These are phyloP conservation scores for Lasioglossum oenotherae DNA, from an alignment of 2,888 invertebrate species.

Conservation along the genomic window DNA sequence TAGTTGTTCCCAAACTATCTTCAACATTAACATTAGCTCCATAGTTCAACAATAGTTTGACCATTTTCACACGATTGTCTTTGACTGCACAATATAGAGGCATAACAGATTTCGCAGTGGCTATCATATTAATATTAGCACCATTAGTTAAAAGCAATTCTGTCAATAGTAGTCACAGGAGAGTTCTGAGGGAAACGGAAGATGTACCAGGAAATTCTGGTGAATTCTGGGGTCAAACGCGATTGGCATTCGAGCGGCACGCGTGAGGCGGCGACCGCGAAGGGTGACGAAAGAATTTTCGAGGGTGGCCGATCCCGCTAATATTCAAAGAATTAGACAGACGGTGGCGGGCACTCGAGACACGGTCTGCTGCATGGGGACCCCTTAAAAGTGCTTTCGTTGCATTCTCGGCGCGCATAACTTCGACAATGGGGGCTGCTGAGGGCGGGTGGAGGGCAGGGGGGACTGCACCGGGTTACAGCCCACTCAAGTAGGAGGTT, in stretches of 20 bases:
- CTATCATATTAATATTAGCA: too few species aligned
- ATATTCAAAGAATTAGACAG: slow-evolving; percentile 78
- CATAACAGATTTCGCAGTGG: too few species aligned
- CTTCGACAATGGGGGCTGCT: slow-evolving; percentile 66
- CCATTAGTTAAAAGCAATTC: too few species aligned
- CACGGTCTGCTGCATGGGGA: slow-evolving; percentile 75
- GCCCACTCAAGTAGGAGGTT: slow-evolving; percentile 66
- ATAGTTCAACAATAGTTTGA: too few species aligned
- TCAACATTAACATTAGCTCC: too few species aligned
- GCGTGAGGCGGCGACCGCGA: slow-evolving; percentile 27
- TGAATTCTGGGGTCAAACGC: neutral
- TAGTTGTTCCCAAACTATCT: too few species aligned
- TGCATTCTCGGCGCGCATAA: slow-evolving; percentile 67
- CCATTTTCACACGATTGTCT: too few species aligned
- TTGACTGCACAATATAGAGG: too few species aligned
- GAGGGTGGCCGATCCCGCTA: slow-evolving; percentile 74
- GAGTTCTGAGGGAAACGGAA: neutral
- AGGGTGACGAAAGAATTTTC: slow-evolving; percentile 56
- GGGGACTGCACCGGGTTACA: slow-evolving; percentile 61
- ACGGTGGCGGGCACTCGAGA: slow-evolving; percentile 76
- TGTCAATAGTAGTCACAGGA: neutral
- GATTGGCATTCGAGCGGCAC: slow-evolving; percentile 40
- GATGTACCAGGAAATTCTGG: neutral
- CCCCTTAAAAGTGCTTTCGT: slow-evolving; percentile 74
- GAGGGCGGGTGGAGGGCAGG: slow-evolving; percentile 33